Evolutionary conservation across 2,113 vertebrate genomes (phyloP).

Genomic region (Dromaius novaehollandiae): DNA sequence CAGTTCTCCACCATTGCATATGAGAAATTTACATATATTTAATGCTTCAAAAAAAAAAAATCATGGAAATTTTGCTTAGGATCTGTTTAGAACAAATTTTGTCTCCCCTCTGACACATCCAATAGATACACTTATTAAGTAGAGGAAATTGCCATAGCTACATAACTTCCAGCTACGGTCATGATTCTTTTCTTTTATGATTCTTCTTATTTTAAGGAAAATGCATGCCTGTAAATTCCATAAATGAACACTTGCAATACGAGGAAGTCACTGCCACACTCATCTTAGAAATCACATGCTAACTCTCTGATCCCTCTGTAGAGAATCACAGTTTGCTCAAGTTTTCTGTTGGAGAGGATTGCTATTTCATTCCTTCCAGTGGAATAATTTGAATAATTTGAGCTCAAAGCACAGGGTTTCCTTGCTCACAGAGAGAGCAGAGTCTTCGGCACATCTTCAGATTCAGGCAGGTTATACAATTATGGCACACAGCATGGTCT

Average conservation of each 20-base stretch:
- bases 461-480: neutral
- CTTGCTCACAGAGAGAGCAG: neutral
- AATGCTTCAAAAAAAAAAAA: neutral
- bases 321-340: neutral
- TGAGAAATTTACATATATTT: constrained; percentile 39
- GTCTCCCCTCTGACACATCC: neutral
- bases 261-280: neutral
- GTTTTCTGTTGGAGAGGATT: neutral
- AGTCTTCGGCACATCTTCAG: neutral
- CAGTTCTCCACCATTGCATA: constrained; percentile 4
- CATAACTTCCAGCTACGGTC: neutral
- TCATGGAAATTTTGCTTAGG: no score
- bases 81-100: constrained; percentile 2
- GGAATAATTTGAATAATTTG: neutral
- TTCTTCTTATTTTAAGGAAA: neutral
- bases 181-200: neutral
- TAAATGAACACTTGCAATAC: neutral
- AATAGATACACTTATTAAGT: neutral
- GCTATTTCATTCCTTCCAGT: neutral
- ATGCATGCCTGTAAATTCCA: neutral
- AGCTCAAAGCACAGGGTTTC: neutral
- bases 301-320: neutral
- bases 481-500: neutral
- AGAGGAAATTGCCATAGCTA: neutral
- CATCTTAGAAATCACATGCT: neutral